Base-by-base conservation (phyloP, 2,888 invertebrate species). In the Oligia strigilis region DNA sequence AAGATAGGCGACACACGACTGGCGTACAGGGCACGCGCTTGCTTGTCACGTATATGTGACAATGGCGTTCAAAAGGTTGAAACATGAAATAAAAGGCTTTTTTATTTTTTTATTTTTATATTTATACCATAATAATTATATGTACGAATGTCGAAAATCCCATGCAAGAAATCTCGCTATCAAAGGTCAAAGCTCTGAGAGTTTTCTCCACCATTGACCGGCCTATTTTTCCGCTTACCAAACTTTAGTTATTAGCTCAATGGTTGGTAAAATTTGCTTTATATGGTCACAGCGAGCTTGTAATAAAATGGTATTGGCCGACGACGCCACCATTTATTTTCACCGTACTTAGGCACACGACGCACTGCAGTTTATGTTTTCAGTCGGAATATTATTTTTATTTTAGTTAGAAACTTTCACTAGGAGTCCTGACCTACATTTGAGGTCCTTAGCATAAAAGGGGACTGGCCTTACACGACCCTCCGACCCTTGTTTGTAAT, bases 171-270 rank as follows among this genome's bases (percentile, higher is more conserved):
- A 65, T n/a, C 36, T 19, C 14, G 1, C 19, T 11, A 23, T 14
- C 29, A 36, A 62, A 76, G 72, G 73, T 84, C 76, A 74, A 62
- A 40, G 46, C 36, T 14, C 79, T 65, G 29, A 23, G 17, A 62
- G 72, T 64, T 67, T 69, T 64, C 64, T 67, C 55, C 23, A 40
- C 40, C 64, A 66, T 19, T 74, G 58, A 43, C 40, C 70, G 66
- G 2, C 65, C 85, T 75, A 70, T 17, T 81, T 77, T 81, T 72
- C 29, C 72, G 60, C 64, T 65, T 46, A 55, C 58, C 55, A 43
- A 85, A 88, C 81, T 88, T 88, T 64, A 14, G 64, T 72, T 71
- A 75, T 73, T 65, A 85, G 69, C 74, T 46, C 71, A 87, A 76
- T 65, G 17, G 64, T 49, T 49, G 43, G 60, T 13, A 72, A 78